These are phyloP conservation scores for Dermatophagoides farinae DNA, from an alignment of 1,140 invertebrate genomes.

Conservation along the genomic window DNA sequence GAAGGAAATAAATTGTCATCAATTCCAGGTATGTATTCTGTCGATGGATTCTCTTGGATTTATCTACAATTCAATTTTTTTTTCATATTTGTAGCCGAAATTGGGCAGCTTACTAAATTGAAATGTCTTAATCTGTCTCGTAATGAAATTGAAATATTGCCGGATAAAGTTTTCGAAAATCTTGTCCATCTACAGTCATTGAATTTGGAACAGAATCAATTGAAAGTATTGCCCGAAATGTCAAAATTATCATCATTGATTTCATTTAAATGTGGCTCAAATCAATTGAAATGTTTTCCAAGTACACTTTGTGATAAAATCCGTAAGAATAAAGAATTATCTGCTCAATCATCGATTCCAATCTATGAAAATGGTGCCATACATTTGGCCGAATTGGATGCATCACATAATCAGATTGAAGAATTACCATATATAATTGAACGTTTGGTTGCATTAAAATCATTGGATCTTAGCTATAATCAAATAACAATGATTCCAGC, in stretches of 20 bases:
- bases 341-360: not conserved
- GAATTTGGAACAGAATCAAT: constrained; percentile 43
- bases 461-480: constrained; percentile 47
- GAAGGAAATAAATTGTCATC: constrained; percentile 40
- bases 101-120: constrained; percentile 39
- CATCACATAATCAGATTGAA: constrained; percentile 43
- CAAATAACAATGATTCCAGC: constrained; percentile 37
- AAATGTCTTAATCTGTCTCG: constrained; percentile 45
- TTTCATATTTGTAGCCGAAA: constrained; percentile 22
- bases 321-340: constrained; percentile 26
- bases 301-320: constrained; percentile 33
- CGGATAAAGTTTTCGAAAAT: constrained; percentile 32
- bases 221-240: constrained; percentile 37
- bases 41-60: too few species aligned
- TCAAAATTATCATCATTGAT: constrained; percentile 38
- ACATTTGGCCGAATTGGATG: constrained; percentile 42
- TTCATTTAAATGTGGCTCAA: constrained; percentile 39
- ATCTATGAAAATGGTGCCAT: constrained; percentile 9
- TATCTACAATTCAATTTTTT: constrained; percentile 5
- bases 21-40: constrained; percentile 26
- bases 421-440: constrained; percentile 37
- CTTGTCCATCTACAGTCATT: constrained; percentile 42
- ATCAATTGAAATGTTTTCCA: constrained; percentile 40
- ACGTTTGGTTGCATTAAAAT: constrained; percentile 38
- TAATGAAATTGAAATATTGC: constrained; percentile 38